Evolutionary conservation across 2,888 invertebrate genomes (phyloP).

Genomic region (Lasioglossum vierecki): DNA sequence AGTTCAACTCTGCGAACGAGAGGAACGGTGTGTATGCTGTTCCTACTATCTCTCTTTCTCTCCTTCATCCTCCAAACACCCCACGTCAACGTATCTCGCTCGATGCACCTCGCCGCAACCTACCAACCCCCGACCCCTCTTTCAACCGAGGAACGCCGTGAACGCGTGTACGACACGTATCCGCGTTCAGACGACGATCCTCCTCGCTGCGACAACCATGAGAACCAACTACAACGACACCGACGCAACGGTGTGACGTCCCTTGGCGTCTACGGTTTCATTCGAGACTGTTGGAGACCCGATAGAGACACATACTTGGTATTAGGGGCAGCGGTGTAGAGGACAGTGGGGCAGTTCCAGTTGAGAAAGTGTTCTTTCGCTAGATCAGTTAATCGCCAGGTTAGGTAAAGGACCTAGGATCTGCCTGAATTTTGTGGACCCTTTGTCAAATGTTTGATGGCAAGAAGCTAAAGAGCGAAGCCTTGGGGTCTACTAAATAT

Average conservation of each 20-base stretch:
- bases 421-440: not conserved
- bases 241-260: not conserved
- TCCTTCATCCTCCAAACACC: not conserved
- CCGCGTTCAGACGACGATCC: not conserved
- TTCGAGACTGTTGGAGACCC: not conserved
- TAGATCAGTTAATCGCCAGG: not conserved
- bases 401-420: no score
- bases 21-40: not conserved
- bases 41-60: not conserved
- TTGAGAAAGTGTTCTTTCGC: not conserved
- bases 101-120: constrained; percentile 8
- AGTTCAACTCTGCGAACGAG: not conserved
- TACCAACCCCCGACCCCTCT: not conserved
- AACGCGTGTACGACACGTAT: constrained; percentile 14
- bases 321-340: not conserved
- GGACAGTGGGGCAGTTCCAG: not conserved
- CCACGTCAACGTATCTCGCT: not conserved
- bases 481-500: not conserved
- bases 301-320: not conserved
- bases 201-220: not conserved
- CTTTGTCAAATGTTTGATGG: not conserved
- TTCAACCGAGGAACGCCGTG: not conserved
- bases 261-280: not conserved
- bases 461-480: not conserved
- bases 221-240: not conserved